These are phyloP conservation scores for Pteronura brasiliensis DNA, from an alignment of 2,113 vertebrate genomes.

Conservation along the genomic window DNA sequence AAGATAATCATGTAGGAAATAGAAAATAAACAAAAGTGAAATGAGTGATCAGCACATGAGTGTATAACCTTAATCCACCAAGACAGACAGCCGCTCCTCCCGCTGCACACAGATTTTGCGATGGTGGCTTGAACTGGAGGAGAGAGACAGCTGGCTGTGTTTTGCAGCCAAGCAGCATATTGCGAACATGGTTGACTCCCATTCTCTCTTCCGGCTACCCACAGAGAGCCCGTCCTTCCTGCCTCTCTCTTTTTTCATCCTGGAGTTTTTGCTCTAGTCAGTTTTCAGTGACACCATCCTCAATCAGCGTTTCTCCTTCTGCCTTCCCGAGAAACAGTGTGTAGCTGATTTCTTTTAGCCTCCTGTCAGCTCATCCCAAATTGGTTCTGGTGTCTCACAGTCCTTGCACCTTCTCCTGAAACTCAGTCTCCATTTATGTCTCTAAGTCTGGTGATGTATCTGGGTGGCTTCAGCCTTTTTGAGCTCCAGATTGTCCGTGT, in stretches of 20 bases:
- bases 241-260: background rate
- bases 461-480: background rate
- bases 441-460: background rate
- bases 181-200: background rate
- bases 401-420: background rate
- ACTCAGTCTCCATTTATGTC: background rate
- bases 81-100: background rate
- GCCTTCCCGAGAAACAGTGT: background rate
- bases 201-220: background rate
- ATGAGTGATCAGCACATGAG: background rate
- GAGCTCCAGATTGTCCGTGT: background rate
- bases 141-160: background rate
- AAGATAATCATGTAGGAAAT: constrained; percentile 6
- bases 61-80: background rate
- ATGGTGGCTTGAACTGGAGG: background rate
- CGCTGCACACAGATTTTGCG: background rate
- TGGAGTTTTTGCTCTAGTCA: background rate
- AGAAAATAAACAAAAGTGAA: constrained; percentile 26
- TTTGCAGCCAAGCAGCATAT: background rate
- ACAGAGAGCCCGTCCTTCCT: background rate
- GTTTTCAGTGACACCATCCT: background rate
- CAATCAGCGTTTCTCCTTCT: background rate
- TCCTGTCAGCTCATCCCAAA: background rate
- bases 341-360: background rate
- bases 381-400: background rate